These are phyloP conservation scores for Hypanus sabinus DNA, from an alignment of 2,113 vertebrate genomes.

Conservation along the genomic window DNA sequence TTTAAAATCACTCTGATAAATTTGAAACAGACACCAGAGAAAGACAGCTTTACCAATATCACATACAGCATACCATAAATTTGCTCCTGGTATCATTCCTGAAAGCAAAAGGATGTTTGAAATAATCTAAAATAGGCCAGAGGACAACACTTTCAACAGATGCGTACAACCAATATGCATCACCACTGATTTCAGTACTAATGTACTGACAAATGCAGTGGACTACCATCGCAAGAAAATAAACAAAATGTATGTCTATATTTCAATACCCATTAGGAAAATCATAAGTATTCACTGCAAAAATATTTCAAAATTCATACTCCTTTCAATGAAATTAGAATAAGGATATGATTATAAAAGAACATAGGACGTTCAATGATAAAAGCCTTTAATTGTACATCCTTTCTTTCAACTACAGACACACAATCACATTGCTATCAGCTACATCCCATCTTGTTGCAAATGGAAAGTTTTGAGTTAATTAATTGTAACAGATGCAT, in stretches of 20 bases:
- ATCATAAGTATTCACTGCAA: neutral
- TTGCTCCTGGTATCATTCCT: too few species aligned
- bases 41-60: neutral
- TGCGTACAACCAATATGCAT: neutral
- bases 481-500: conserved; percentile 59
- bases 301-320: neutral
- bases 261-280: neutral
- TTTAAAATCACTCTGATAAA: neutral
- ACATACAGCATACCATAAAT: neutral
- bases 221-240: neutral
- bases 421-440: neutral
- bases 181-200: neutral
- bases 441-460: conserved; percentile 47
- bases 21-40: neutral
- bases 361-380: neutral
- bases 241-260: neutral
- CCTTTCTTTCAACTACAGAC: neutral
- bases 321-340: neutral
- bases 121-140: neutral
- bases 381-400: neutral
- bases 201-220: neutral
- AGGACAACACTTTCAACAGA: neutral
- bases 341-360: neutral
- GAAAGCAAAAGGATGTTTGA: neutral
- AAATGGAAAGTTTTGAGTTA: conserved; percentile 41